Percentiles rank a stretch among this genome's conserved stretches.
These are phyloP conservation scores for Apamea sordens DNA, from an alignment of 2,888 invertebrate species.

Conservation along the genomic window DNA sequence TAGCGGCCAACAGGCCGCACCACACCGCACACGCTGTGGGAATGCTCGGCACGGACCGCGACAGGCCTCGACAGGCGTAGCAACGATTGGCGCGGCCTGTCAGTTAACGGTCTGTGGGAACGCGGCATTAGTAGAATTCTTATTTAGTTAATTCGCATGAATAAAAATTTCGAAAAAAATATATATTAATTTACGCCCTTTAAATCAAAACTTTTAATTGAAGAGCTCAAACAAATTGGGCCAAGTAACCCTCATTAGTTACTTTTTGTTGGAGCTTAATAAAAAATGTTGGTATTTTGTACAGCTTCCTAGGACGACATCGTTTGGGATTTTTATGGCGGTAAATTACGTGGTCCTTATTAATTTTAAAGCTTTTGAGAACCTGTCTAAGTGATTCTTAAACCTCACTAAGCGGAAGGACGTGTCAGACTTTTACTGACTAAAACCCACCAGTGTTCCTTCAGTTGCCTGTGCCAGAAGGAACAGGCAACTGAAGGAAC, in stretches of 20 bases:
- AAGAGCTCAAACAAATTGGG: conserved; percentile 52
- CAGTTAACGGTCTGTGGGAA: neutral
- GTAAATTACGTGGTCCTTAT: neutral
- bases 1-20: too few relatives aligned
- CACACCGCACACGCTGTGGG: neutral
- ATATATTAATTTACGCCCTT: conserved; percentile 44
- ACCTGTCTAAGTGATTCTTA: too few relatives aligned
- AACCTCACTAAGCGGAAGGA: too few relatives aligned
- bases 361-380: neutral
- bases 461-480: too few relatives aligned
- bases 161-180: conserved; percentile 23
- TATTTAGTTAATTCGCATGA: neutral
- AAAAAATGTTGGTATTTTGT: conserved; percentile 32
- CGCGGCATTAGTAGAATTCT: neutral
- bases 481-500: too few relatives aligned
- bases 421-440: too few relatives aligned
- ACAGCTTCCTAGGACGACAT: conserved; percentile 26
- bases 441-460: too few relatives aligned
- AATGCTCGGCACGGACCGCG: too few relatives aligned
- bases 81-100: too few relatives aligned
- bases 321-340: conserved; percentile 2
- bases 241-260: conserved; percentile 49
- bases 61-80: too few relatives aligned
- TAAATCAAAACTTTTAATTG: conserved; percentile 49
- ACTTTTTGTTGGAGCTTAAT: conserved; percentile 39